These are phyloP conservation scores for Drosophila prosaltans DNA, from an alignment of 1,140 invertebrate genomes.

Conservation along the genomic window DNA sequence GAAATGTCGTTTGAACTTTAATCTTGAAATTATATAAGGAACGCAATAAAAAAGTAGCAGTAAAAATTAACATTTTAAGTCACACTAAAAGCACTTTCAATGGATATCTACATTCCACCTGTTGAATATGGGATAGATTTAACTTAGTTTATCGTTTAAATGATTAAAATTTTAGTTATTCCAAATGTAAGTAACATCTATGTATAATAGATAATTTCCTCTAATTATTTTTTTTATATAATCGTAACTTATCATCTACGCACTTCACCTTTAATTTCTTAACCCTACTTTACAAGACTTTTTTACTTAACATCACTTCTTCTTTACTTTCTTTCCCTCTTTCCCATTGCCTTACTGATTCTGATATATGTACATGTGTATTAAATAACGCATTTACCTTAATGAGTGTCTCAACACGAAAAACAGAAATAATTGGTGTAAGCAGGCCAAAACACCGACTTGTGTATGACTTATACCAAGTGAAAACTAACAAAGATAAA, in stretches of 20 bases:
- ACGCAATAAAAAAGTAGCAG: not conserved
- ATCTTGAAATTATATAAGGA: not conserved
- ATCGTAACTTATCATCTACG: conserved; percentile 3
- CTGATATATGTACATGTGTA: conserved; percentile 34
- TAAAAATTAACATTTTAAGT: no score
- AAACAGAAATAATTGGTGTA: not conserved
- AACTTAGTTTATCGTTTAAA: no score
- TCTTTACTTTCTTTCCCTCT: conserved; percentile 33
- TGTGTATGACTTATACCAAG: no score
- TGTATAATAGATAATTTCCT: no score
- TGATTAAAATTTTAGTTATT: no score
- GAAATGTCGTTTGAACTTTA: conserved; percentile 1
- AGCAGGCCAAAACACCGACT: no score
- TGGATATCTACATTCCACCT: no score
- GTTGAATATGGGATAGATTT: no score
- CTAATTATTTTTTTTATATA: no score
- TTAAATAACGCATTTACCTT: conserved; percentile 30
- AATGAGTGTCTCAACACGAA: conserved; percentile 15
- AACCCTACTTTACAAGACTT: conserved; percentile 8
- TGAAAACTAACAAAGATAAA: no score
- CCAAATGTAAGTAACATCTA: no score
- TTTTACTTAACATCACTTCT: not conserved
- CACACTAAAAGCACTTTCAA: no score
- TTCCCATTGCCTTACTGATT: not conserved
- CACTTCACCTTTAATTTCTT: not conserved